Conservation (phyloP, 30 jellyfish, hydroid and myxozoan species). For the Chironex yamaguchii region DNA sequence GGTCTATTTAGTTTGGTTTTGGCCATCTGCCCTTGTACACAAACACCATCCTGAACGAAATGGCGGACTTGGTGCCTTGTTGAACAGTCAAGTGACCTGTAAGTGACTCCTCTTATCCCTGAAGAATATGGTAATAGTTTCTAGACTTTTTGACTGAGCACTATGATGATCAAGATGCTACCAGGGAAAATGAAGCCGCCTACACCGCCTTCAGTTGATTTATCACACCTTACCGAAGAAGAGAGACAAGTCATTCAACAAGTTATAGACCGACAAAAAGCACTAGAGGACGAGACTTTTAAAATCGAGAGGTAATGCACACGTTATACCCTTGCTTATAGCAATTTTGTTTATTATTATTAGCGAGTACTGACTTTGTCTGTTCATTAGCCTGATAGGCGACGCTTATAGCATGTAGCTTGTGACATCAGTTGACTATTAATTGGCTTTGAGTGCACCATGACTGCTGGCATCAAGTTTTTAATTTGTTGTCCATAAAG, state of each 20-base stretch:
- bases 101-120: too few species aligned
- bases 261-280: conserved; percentile 89
- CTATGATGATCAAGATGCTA: conserved; percentile 52
- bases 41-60: not conserved
- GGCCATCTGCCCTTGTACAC: not conserved
- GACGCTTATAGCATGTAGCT: too few species aligned
- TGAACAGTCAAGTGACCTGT: not conserved
- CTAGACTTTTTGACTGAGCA: not conserved
- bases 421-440: too few species aligned
- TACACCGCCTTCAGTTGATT: conserved; percentile 82
- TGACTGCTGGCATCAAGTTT: too few species aligned
- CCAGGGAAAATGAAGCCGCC: conserved; percentile 61
- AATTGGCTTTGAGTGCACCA: too few species aligned
- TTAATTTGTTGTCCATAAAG: too few species aligned
- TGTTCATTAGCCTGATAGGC: too few species aligned
- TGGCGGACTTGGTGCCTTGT: not conserved
- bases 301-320: conserved; percentile 70
- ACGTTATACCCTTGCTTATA: too few species aligned
- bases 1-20: not conserved
- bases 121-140: not conserved
- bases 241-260: conserved; percentile 77
- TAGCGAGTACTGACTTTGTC: too few species aligned
- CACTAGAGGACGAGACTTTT: conserved; percentile 77
- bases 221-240: conserved; percentile 87
- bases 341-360: too few species aligned